A percentile compares a stretch with the other conserved stretches of the same genome.
Conservation (phyloP, 2,888 invertebrate genomes). For the Tribolium freemani region DNA sequence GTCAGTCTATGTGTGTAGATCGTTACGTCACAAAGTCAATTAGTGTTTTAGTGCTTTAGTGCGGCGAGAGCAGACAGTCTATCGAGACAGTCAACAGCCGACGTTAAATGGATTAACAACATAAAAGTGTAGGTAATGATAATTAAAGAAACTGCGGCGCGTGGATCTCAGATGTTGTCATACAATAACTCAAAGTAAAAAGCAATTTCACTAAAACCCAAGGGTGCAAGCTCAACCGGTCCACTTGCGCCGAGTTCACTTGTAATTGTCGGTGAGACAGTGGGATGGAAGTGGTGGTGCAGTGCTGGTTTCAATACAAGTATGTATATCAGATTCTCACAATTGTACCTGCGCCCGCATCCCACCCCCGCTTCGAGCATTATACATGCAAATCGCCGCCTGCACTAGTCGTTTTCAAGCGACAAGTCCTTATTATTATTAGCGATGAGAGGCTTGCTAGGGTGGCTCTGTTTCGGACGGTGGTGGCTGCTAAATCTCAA, state of each 20-base stretch:
- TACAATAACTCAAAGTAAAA: conserved; percentile 62
- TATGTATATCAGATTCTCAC: conserved; percentile 36
- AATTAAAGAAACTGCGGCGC: conserved; percentile 61
- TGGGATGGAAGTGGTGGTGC: conserved; percentile 37
- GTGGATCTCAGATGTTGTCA: conserved; percentile 60
- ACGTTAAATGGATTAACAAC: conserved; percentile 64
- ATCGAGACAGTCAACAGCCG: conserved; percentile 53
- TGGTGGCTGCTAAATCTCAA: conserved; percentile 58
- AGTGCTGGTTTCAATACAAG: conserved; percentile 39
- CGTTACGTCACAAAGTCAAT: conserved; percentile 43
- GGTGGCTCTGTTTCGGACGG: conserved; percentile 57
- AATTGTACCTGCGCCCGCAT: conserved; percentile 40
- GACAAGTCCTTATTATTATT: conserved; percentile 54
- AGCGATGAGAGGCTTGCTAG: conserved; percentile 39
- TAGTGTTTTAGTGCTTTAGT: conserved; percentile 43
- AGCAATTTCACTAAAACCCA: conserved; percentile 65
- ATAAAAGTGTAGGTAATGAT: conserved; percentile 65
- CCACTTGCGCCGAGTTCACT: conserved; percentile 57
- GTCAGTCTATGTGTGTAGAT: conserved; percentile 27
- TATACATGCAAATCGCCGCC: conserved; percentile 56
- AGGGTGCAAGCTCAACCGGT: conserved; percentile 42
- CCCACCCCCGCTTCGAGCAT: conserved; percentile 45
- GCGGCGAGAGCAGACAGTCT: conserved; percentile 45
- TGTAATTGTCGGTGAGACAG: conserved; percentile 58
- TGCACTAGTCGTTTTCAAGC: conserved; percentile 54